Base-by-base conservation (phyloP, 2,797 vertebrate species). In the Bradypus variegatus region DNA sequence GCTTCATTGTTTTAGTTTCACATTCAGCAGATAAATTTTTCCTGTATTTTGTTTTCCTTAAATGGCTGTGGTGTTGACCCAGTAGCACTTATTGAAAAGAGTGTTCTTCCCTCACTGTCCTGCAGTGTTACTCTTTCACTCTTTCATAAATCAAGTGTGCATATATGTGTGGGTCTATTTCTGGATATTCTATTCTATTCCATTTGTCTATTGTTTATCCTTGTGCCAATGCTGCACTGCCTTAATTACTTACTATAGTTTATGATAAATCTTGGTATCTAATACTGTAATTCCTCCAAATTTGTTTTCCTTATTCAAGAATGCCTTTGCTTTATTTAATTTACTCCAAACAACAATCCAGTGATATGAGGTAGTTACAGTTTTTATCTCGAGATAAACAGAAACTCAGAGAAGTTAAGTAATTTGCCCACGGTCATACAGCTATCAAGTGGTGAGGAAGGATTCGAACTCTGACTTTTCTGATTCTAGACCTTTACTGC, bases 331-430 rank as follows among this genome's bases (percentile, higher is more conserved):
- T 86, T 58, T 36, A 86, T 23, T 89, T 89, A 91, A 84, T n/a
- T 70, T 70, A 89, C 70, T 48, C 21, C 48, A 83, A 77, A n/a
- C 16, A 45, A 48, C 82, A 86, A 64, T 53, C 27, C 58, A 38
- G 38, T 50, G 45, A 77, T 21, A 18, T 64, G 7, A 90, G 80
- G 29, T 12, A 84, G 60, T 45, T 89, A 36, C 41, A 45, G 50
- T 65, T 83, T 86, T 79, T 67, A 80, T 76, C 87, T 89, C 67
- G 38, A 58, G 84, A 87, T 53, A 86, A 77, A 86, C 65, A 69
- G 33, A 69, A 19, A 69, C 23, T 81, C 70, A 69, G 72, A 90
- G 36, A 79, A 84, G 18, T 45, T n/a, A 83, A 31, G 27, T 73
- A 73, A 91, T 75, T 31, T 87, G 60, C 45, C 79, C 19, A 80